These are phyloP conservation scores for Umimayanthus chanpuru DNA, from an alignment of 92 coral and sea anemone species.

Conservation along the genomic window DNA sequence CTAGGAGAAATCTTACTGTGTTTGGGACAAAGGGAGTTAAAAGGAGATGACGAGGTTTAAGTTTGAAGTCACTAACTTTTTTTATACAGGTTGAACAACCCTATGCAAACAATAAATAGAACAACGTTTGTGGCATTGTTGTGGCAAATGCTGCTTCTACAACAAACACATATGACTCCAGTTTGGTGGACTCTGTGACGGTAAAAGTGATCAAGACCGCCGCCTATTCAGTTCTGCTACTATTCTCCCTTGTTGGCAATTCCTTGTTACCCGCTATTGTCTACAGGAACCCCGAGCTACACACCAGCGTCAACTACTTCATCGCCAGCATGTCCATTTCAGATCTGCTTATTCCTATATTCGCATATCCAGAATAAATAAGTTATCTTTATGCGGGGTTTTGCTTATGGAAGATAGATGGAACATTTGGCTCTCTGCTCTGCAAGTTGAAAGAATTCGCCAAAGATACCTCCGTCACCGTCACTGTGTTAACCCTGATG, in stretches of 20 bases:
- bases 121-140: too few species aligned
- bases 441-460: background rate
- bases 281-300: background rate
- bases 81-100: too few species aligned
- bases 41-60: too few species aligned
- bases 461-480: background rate
- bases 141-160: too few species aligned
- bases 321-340: constrained; percentile 21
- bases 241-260: background rate
- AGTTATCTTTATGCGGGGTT: background rate
- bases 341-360: background rate
- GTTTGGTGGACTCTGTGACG: too few species aligned
- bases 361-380: background rate
- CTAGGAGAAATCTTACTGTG: too few species aligned
- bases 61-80: too few species aligned
- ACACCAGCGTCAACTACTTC: constrained; percentile 3
- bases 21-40: too few species aligned
- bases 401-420: background rate
- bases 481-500: background rate
- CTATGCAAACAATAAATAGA: too few species aligned
- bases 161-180: too few species aligned
- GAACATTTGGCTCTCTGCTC: background rate
- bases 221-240: background rate
- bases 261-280: background rate
- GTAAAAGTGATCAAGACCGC: background rate